phyloP scores from a whole-genome alignment of 1,140 invertebrate species.

The Dryas iulia region DNA sequence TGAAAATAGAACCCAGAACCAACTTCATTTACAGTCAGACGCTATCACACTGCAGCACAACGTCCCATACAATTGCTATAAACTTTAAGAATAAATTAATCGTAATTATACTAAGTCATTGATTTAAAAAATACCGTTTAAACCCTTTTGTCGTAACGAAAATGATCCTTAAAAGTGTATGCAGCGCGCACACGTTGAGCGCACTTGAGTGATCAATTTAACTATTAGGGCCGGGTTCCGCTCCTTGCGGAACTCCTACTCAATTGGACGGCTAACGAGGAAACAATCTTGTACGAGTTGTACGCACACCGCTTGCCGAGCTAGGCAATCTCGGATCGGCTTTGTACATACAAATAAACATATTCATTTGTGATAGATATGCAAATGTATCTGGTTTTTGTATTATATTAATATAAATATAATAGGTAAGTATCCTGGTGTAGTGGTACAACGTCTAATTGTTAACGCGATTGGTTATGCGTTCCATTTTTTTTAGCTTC shows the following conservation, averaged over 20 bases:
- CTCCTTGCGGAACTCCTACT: conserved; percentile 67
- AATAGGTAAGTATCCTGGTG: too few relatives aligned
- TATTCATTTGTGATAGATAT: neutral
- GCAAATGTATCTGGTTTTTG: too few relatives aligned
- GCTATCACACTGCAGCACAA: too few relatives aligned
- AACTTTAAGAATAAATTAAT: neutral
- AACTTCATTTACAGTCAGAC: too few relatives aligned
- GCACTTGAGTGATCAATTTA: conserved; percentile 57
- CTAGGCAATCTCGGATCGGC: conserved; percentile 58
- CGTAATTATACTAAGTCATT: neutral
- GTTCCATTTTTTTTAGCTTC: neutral
- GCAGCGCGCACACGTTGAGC: conserved; percentile 35
- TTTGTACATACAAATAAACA: conserved; percentile 29
- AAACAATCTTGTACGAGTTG: conserved; percentile 79
- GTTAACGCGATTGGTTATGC: too few relatives aligned
- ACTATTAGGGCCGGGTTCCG: conserved; percentile 62
- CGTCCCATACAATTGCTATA: neutral
- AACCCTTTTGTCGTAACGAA: neutral
- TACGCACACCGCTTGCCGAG: conserved; percentile 73
- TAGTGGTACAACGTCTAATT: too few relatives aligned
- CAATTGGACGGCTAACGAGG: conserved; percentile 75
- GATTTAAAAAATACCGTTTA: conserved; percentile 12
- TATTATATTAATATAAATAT: too few relatives aligned
- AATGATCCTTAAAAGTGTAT: conserved; percentile 21
- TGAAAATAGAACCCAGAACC: too few relatives aligned